Evolutionary conservation across 2,797 vertebrate genomes (phyloP).

Genomic region (Chrysolophus pictus): DNA sequence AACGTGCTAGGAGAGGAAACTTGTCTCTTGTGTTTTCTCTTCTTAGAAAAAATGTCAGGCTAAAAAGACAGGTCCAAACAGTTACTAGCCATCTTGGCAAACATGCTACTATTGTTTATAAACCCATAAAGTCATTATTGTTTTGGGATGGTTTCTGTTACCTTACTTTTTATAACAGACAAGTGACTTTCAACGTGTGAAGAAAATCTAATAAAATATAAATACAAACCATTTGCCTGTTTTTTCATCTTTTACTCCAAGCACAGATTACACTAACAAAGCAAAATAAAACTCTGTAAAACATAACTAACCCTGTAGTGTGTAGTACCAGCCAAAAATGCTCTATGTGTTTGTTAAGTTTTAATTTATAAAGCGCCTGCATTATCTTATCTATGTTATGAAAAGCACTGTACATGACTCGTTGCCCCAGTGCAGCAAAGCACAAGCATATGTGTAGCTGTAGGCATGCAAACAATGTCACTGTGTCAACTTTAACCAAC

Average conservation of each 20-base stretch:
- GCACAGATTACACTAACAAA: not conserved
- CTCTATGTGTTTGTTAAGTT: not conserved
- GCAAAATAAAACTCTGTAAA: not conserved
- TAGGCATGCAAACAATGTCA: not conserved
- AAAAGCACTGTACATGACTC: not conserved
- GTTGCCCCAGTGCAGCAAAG: not conserved
- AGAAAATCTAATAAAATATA: constrained; percentile 1
- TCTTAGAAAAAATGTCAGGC: not conserved
- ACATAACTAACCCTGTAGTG: not conserved
- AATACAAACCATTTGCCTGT: not conserved
- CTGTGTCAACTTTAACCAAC: not conserved
- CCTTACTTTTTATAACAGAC: constrained; percentile 15
- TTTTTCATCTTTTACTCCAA: not conserved
- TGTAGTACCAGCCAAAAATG: not conserved
- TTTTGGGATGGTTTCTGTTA: constrained; percentile 31
- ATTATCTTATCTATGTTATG: not conserved
- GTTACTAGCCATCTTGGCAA: constrained; percentile 12
- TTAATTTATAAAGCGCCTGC: not conserved
- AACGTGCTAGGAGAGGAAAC: not conserved
- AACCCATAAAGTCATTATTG: not conserved
- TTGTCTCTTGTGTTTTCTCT: not conserved
- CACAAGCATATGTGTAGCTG: not conserved
- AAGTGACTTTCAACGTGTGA: not conserved
- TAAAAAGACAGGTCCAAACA: constrained; percentile 14
- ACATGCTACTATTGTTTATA: not conserved